Conservation (phyloP, 1,140 invertebrate species). For the Euwallacea fornicatus region DNA sequence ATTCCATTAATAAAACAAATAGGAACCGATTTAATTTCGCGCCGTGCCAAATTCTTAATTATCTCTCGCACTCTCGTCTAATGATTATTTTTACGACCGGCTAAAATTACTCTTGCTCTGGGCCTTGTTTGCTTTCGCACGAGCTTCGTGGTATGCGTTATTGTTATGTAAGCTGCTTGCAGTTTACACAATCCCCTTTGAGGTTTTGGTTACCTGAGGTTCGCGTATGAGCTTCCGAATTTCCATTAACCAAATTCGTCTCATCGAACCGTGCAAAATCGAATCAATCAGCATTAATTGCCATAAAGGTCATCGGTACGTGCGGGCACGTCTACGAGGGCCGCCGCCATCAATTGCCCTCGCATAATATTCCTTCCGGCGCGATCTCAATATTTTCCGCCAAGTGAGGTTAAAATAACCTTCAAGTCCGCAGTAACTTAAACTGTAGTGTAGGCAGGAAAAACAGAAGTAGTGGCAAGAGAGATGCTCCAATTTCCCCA, state of each 20-base stretch:
- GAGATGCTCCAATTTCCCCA: too few species aligned
- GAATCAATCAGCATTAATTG: slow-evolving; percentile 13
- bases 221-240: too few species aligned
- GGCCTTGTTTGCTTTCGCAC: neutral
- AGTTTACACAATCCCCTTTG: too few species aligned
- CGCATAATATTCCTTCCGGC: neutral
- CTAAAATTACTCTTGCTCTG: slow-evolving; percentile 6
- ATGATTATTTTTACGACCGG: slow-evolving; percentile 9
- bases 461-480: too few species aligned
- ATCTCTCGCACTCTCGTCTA: slow-evolving; percentile 13
- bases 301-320: neutral
- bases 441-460: too few species aligned
- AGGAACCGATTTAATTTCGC: slow-evolving; percentile 10
- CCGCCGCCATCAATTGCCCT: neutral
- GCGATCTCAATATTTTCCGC: neutral
- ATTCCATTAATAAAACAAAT: slow-evolving; percentile 23
- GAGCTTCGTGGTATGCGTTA: too few species aligned
- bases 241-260: too few species aligned
- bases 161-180: too few species aligned
- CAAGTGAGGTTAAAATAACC: neutral
- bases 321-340: neutral
- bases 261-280: neutral
- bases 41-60: slow-evolving; percentile 21
- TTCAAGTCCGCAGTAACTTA: too few species aligned
- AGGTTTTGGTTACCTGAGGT: too few species aligned